Base-by-base conservation (phyloP, 2,113 vertebrate species). In the Eulemur macaco region DNA sequence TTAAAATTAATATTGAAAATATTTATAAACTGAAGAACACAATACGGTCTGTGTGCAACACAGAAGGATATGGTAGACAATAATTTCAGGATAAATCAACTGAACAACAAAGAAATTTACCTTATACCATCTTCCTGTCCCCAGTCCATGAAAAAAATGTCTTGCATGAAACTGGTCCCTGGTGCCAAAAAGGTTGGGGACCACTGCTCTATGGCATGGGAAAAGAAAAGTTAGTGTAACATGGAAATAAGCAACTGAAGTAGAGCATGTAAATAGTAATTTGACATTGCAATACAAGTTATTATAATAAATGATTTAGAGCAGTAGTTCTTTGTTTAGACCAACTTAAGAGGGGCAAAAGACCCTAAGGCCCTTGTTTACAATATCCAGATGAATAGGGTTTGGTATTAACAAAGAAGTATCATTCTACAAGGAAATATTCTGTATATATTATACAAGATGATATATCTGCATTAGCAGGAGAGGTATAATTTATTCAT, bases 1-100 rank as follows among this genome's bases (percentile, higher is more conserved):
- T 20, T 68, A 31, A 92, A 91, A 73, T 50, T 86, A 69, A 93
- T 71, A 76, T 20, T 92, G n/a, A 91, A 81, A 85, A 69, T 91
- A 81, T 71, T 23, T 42, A 47, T 34, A 87, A 52, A 83, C 25
- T 83, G 25, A 85, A 94, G 18, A 6, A 37, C 25, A 60, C 12
- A 84, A 14, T 42, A 23, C 42, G 68, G 39, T 86, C 45, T 80
- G 84, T 37, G 83, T 87, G 34, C 17, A 73, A 45, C 37, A 74
- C 27, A 84, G 7, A 10, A 58, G 39, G 23, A 27, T 37, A 63
- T n/a, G 12, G 34, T 9, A 93, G 64, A 66, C 0, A 47, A 78
- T 86, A 82, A 83, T 86, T 73, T 77, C n/a, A 92, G 60, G 45
- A 94, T 76, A 85, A 56, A 74, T 92, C 50, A 60, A n/a, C 18